These are phyloP conservation scores for Hydractinia symbiolongicarpus DNA, from an alignment of 30 jellyfish, hydroid and myxozoan species.

Conservation along the genomic window DNA sequence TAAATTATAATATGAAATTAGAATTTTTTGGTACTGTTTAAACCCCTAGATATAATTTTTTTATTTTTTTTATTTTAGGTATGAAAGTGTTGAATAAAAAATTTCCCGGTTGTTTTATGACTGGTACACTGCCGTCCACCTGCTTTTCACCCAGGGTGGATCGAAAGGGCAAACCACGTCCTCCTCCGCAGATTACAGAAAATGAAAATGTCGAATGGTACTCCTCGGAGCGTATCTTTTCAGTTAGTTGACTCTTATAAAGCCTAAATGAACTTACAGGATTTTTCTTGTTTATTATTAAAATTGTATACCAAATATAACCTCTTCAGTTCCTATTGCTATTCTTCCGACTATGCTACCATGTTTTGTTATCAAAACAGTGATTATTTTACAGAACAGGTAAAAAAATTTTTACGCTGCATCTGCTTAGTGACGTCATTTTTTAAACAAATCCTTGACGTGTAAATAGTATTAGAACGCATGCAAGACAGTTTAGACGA, in stretches of 20 bases:
- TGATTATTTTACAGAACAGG: neutral
- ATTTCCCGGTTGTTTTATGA: constrained; percentile 89
- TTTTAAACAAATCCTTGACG: neutral
- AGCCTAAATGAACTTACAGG: neutral
- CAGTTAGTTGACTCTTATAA: neutral
- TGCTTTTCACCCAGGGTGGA: constrained; percentile 88
- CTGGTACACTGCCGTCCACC: constrained; percentile 83
- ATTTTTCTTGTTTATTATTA: neutral
- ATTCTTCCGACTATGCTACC: neutral
- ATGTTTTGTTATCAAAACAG: neutral
- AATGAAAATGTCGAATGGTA: constrained; percentile 67
- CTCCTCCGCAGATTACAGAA: constrained; percentile 30
- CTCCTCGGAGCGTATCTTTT: constrained; percentile 82
- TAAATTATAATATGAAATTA: no score
- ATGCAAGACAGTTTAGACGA: constrained; percentile 80
- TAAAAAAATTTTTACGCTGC: neutral
- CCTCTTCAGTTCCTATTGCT: no score
- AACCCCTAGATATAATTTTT: no score
- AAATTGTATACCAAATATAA: no score
- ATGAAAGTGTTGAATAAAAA: constrained; percentile 90
- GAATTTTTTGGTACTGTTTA: no score
- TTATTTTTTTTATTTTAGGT: constrained; percentile 35
- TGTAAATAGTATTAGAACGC: constrained; percentile 32
- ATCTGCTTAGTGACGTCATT: no score
- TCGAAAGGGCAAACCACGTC: constrained; percentile 68